A percentile compares a stretch with the other conserved stretches of the same genome.
phyloP scores from a whole-genome alignment of 1,140 invertebrate species.

The Euura saliciscinereae region DNA sequence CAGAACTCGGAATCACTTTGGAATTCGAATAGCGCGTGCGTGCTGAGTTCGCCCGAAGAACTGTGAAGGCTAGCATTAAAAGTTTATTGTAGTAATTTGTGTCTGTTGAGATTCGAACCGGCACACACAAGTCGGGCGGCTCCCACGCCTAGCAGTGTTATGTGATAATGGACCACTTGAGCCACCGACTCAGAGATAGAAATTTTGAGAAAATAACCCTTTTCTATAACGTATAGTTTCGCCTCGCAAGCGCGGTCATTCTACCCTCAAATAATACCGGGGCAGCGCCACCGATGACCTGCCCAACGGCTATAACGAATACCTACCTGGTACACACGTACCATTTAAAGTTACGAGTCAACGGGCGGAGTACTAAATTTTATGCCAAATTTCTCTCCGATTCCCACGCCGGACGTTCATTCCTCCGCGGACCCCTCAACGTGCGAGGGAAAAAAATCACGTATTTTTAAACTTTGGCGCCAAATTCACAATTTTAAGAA shows the following conservation, averaged over 20 bases:
- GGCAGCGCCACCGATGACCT: neutral
- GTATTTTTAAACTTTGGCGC: too few relatives aligned
- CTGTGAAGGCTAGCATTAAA: constrained; percentile 7
- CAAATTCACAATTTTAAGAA: too few relatives aligned
- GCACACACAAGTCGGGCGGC: neutral
- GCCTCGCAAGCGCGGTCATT: neutral
- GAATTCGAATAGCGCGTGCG: constrained; percentile 10
- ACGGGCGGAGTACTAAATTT: neutral
- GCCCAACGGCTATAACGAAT: neutral
- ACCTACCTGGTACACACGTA: neutral
- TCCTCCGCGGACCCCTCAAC: neutral
- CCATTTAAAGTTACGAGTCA: neutral
- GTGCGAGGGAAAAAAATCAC: too few relatives aligned
- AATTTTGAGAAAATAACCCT: neutral
- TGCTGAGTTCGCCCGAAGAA: neutral
- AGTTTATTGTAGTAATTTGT: constrained; percentile 16
- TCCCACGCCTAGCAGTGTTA: constrained; percentile 10
- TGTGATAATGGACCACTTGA: constrained; percentile 12
- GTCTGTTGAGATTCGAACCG: neutral
- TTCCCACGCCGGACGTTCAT: neutral
- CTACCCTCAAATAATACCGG: constrained; percentile 3
- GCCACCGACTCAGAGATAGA: neutral
- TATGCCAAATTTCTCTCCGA: neutral
- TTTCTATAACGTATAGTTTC: neutral
- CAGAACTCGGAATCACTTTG: neutral